Conservation (phyloP, 1,140 invertebrate species). For the Lanistes nyassanus region DNA sequence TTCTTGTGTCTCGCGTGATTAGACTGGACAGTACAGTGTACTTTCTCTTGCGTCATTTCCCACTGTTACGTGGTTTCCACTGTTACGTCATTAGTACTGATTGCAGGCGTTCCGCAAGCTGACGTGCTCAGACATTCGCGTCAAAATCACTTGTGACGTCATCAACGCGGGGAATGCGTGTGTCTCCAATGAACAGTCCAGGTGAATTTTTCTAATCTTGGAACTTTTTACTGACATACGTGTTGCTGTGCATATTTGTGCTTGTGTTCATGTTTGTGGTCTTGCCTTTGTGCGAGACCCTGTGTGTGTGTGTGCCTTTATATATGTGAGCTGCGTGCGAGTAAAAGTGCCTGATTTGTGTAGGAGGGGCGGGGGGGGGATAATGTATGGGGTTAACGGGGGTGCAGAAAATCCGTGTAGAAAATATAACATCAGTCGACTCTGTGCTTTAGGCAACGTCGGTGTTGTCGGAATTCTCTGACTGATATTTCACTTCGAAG, state of each 20-base stretch:
- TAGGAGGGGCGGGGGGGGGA: too few relatives aligned
- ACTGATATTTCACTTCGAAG: too few relatives aligned
- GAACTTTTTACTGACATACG: neutral
- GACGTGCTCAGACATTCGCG: slow-evolving; percentile 40
- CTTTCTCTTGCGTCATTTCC: too few relatives aligned
- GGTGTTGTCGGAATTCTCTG: too few relatives aligned
- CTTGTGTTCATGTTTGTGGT: neutral
- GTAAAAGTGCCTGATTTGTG: slow-evolving; percentile 1
- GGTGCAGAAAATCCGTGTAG: too few relatives aligned
- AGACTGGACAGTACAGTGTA: too few relatives aligned
- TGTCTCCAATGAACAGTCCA: neutral
- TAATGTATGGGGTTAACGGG: too few relatives aligned
- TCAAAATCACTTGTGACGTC: slow-evolving; percentile 31
- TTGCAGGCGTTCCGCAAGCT: slow-evolving; percentile 37
- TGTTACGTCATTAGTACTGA: too few relatives aligned
- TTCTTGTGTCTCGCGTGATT: too few relatives aligned
- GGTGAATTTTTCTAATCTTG: neutral
- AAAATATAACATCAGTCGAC: too few relatives aligned
- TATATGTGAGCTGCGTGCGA: slow-evolving; percentile 1
- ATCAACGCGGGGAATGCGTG: neutral
- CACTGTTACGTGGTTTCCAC: too few relatives aligned
- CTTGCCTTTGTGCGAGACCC: neutral
- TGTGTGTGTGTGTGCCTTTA: neutral
- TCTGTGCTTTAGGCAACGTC: too few relatives aligned
- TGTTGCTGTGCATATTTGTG: neutral